Percentiles rank a stretch among this genome's conserved stretches.
These are phyloP conservation scores for Eucriotettix oculatus DNA, from an alignment of 2,888 invertebrate species.

Conservation along the genomic window DNA sequence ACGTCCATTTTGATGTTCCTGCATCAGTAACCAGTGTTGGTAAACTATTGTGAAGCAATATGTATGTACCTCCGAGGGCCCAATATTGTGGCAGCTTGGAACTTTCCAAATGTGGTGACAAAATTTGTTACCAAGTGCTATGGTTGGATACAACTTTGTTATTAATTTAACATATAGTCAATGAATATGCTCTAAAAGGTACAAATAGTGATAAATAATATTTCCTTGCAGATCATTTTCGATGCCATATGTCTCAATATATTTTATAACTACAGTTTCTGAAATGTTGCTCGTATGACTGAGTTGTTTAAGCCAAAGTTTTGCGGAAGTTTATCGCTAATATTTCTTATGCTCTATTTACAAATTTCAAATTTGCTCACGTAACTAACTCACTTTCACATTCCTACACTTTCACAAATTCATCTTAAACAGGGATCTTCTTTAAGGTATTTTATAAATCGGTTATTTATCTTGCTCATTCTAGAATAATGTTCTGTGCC, in stretches of 20 bases:
- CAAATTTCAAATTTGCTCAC: neutral
- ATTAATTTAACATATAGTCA: neutral
- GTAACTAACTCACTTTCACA: neutral
- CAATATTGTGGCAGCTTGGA: neutral
- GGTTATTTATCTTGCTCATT: neutral
- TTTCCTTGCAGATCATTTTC: no score
- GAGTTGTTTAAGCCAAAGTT: neutral
- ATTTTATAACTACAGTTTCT: no score
- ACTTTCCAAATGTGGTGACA: neutral
- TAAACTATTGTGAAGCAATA: neutral
- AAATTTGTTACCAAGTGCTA: neutral
- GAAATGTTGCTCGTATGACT: neutral
- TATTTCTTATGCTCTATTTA: neutral
- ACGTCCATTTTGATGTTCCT: neutral
- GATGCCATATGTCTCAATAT: no score
- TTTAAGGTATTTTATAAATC: neutral
- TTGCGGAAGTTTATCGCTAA: neutral
- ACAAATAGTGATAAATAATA: no score
- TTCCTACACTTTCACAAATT: neutral
- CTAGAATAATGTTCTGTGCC: neutral
- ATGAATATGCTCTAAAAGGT: no score
- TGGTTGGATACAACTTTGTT: neutral
- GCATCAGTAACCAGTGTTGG: neutral
- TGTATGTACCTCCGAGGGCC: no score
- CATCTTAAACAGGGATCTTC: neutral